Evolutionary conservation across 1,140 invertebrate species (phyloP).

Genomic region (Megathymus violae): DNA sequence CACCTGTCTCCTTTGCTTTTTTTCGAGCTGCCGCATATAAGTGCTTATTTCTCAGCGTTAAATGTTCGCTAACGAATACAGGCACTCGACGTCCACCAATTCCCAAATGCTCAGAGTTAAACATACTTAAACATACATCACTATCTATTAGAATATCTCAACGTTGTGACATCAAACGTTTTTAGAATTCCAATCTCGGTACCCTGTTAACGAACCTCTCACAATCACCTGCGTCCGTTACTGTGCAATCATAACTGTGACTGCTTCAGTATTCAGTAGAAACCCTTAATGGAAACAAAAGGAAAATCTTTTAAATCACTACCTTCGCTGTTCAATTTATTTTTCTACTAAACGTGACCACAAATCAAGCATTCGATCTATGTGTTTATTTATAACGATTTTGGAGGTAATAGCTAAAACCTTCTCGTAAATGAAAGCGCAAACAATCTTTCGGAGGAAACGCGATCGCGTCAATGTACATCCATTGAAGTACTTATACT

Average conservation of each 20-base stretch:
- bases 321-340: background rate
- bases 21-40: slow-evolving; percentile 32
- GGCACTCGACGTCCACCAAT: slow-evolving; percentile 9
- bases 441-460: no score
- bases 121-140: no score
- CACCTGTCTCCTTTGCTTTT: slow-evolving; percentile 20
- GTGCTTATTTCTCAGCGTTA: slow-evolving; percentile 22
- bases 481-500: no score
- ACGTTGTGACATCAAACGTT: background rate
- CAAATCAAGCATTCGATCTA: background rate
- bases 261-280: background rate
- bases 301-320: background rate
- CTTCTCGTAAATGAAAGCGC: no score
- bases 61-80: slow-evolving; percentile 31
- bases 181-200: background rate
- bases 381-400: background rate
- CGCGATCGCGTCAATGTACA: no score
- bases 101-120: slow-evolving; percentile 26
- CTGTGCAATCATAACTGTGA: no score
- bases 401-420: no score
- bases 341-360: background rate
- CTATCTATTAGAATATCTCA: background rate
- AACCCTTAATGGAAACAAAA: background rate
- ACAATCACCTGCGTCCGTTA: no score
- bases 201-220: no score